Evolutionary conservation across 2,113 vertebrate species (phyloP).

Genomic region (Caloenas nicobarica): DNA sequence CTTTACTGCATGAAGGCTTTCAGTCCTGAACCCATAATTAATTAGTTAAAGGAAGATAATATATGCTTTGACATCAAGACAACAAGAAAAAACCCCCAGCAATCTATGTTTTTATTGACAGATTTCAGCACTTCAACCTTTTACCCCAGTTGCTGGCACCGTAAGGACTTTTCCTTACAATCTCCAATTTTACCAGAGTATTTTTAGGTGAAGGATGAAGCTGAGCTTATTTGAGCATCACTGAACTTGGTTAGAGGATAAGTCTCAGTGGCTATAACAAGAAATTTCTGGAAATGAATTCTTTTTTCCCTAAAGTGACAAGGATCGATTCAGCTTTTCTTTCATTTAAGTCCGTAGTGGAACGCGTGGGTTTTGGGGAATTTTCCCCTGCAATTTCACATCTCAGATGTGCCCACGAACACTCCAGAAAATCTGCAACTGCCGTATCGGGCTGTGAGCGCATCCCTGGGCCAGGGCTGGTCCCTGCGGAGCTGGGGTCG

Average conservation of each 20-base stretch:
- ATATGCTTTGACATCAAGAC: neutral
- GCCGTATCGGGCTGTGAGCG: no score
- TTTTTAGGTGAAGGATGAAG: neutral
- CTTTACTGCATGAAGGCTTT: neutral
- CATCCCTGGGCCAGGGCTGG: no score
- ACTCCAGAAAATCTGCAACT: no score
- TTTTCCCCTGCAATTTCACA: neutral
- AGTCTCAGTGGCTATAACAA: no score
- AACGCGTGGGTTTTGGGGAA: neutral
- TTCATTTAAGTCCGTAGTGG: neutral
- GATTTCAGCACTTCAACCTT: neutral
- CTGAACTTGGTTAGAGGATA: neutral
- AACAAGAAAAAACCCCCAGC: rapidly evolving
- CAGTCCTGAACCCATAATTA: neutral
- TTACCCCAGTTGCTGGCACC: neutral
- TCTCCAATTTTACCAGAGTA: neutral
- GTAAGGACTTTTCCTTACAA: neutral
- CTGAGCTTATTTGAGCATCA: neutral
- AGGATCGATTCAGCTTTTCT: neutral
- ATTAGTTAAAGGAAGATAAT: neutral
- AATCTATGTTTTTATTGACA: rapidly evolving
- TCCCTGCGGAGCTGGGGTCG: no score
- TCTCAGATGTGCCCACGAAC: neutral
- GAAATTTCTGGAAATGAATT: neutral
- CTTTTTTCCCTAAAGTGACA: neutral